phyloP scores from a whole-genome alignment of 2,113 vertebrate species.

The Papio anubis region DNA sequence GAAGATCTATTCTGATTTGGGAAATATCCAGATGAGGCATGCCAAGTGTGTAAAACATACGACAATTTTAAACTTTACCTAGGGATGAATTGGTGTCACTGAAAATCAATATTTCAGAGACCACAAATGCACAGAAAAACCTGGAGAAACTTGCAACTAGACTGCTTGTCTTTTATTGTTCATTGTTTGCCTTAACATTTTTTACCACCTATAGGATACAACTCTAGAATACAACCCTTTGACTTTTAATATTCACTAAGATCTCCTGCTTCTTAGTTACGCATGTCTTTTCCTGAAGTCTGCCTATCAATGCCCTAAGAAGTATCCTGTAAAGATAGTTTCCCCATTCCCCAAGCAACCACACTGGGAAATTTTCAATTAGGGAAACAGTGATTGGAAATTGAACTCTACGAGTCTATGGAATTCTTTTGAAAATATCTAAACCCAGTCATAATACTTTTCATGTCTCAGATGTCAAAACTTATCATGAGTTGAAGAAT shows the following conservation, averaged over 20 bases:
- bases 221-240: neutral
- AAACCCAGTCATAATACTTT: neutral
- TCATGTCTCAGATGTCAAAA: constrained; percentile 55
- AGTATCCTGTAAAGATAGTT: neutral
- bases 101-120: neutral
- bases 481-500: constrained; percentile 19
- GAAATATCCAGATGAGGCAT: neutral
- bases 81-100: neutral
- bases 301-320: neutral
- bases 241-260: constrained; percentile 46
- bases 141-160: neutral
- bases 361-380: neutral
- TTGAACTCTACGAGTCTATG: neutral
- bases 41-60: neutral
- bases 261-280: neutral
- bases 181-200: constrained; percentile 36
- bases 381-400: constrained; percentile 23
- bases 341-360: neutral
- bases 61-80: neutral
- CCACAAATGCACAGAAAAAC: neutral
- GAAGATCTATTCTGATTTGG: neutral
- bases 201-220: neutral
- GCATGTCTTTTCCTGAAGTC: neutral
- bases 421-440: neutral
- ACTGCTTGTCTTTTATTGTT: neutral